Evolutionary conservation across 2,113 vertebrate species (phyloP).

Genomic region (Catharus fuscescens): DNA sequence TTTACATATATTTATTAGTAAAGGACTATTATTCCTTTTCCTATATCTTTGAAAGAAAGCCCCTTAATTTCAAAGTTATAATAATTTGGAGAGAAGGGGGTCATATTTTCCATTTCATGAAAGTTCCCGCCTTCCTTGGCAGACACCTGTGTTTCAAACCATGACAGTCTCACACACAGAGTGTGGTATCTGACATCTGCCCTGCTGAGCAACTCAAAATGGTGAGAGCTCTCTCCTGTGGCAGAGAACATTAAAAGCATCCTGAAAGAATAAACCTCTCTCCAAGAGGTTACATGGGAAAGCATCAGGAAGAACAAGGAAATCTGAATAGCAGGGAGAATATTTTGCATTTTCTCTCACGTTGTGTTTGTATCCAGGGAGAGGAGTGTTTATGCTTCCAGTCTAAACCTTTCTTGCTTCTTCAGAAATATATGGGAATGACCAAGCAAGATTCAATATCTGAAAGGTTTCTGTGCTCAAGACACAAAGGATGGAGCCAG

Average conservation of each 20-base stretch:
- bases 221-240: neutral
- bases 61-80: neutral
- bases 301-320: accelerated
- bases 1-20: too few relatives aligned
- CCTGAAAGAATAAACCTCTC: neutral
- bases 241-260: neutral
- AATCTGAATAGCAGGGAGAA: neutral
- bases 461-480: neutral
- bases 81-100: accelerated
- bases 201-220: neutral
- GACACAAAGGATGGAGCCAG: neutral
- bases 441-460: neutral
- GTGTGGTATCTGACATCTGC: neutral
- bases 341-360: neutral
- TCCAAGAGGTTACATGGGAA: neutral
- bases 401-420: neutral
- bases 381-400: neutral
- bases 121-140: neutral
- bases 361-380: neutral
- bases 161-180: accelerated
- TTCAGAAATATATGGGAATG: neutral
- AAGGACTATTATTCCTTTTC: neutral
- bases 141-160: neutral
- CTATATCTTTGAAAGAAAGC: too few relatives aligned
- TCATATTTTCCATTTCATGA: neutral